Evolutionary conservation across 2,888 invertebrate genomes (phyloP), one percentile per base, ranked within the genome.

Genomic region (Lycophotia porphyrea): DNA sequence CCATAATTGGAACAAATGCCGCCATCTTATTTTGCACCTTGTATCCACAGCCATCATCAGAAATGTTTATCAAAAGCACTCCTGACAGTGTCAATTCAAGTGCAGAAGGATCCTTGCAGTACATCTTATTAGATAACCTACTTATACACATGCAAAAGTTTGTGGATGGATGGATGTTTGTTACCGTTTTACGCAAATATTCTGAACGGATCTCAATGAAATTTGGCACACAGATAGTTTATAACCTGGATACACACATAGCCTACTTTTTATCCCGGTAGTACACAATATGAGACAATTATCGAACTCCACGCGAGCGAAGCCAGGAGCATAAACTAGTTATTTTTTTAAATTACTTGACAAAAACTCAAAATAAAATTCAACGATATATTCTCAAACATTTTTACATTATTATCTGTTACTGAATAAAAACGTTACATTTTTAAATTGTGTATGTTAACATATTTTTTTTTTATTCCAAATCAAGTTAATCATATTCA

Each of bases 351-450:
- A 11, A 61, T n/a, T 2, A n/a, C 36, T 63, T 63, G 11, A 63
- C 7, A 61, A n/a, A 24, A 36, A 39, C n/a, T 39, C n/a, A n/a
- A n/a, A 39, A 63, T 63, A 15, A 63, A 39, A 63, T n/a, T 63
- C 63, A 63, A 63, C 63, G 39, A n/a, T n/a, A 18, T n/a, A 63
- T n/a, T 63, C n/a, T n/a, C 8, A 63, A 63, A 39, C 24, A 39
- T 15, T n/a, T 31, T 60, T 31, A 60, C 58, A 60, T 34, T 21
- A 21, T 21, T 21, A 21, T 21, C 4, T 60, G 31, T 63, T 36
- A 36, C 61, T 36, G 21, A n/a, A 61, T 24, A 8, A 63, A 63
- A 39, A n/a, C 8, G 8, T 63, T 39, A 39, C 39, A 39, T 39
- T 39, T 39, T 63, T 39, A 7, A n/a, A n/a, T 39, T 39, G 7